Percentiles rank a stretch among this genome's conserved stretches.
These are phyloP conservation scores for Baryphthengus martii DNA, from an alignment of 2,113 vertebrate species.

Conservation along the genomic window DNA sequence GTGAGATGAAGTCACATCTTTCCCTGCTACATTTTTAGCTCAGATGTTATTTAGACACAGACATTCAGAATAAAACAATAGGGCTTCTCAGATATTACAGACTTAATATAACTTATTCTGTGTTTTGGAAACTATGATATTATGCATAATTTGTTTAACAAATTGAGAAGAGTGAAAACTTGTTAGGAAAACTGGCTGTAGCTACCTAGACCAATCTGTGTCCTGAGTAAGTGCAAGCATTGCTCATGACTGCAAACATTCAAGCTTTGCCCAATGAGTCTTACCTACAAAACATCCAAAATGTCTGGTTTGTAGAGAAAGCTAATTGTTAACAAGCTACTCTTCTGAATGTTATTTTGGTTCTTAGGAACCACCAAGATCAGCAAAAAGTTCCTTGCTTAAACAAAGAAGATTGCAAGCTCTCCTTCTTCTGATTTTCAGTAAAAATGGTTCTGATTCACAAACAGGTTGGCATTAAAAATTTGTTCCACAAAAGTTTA, in stretches of 20 bases:
- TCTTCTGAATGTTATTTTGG: background rate
- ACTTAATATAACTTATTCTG: background rate
- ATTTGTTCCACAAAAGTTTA: background rate
- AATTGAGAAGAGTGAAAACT: background rate
- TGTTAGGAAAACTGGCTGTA: background rate
- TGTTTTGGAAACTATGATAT: background rate
- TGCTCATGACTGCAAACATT: background rate
- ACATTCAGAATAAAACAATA: background rate
- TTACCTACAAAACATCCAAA: background rate
- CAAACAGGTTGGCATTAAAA: background rate
- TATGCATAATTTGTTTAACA: background rate
- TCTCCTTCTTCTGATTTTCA: background rate
- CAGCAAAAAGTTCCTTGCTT: background rate
- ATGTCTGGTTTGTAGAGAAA: background rate
- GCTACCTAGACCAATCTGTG: background rate
- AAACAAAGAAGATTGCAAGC: background rate
- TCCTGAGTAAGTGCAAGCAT: background rate
- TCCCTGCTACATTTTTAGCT: background rate
- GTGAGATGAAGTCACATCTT: background rate
- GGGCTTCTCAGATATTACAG: background rate
- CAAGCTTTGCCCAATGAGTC: background rate
- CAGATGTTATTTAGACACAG: background rate
- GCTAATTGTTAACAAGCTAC: background rate
- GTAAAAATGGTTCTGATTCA: background rate
- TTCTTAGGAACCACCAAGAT: background rate